Conservation (phyloP, 2,113 vertebrate species). For the Nyctereutes procyonoides region DNA sequence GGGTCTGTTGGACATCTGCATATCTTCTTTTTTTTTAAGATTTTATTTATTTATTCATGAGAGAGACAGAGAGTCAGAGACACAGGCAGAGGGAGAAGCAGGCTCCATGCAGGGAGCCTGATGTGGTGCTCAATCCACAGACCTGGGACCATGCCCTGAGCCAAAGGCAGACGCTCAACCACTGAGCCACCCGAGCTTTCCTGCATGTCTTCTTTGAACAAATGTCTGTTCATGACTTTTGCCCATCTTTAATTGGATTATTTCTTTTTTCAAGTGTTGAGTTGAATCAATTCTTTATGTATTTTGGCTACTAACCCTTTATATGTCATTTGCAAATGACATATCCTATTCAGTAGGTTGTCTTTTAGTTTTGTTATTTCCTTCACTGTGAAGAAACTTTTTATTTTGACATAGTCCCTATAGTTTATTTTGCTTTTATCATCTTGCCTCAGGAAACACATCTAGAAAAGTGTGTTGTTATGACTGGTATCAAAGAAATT, state of each 20-base stretch:
- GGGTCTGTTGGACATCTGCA: not conserved
- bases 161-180: too few relatives aligned
- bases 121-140: too few relatives aligned
- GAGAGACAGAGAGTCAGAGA: too few relatives aligned
- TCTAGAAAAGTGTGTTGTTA: not conserved
- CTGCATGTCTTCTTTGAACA: not conserved
- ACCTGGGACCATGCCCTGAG: too few relatives aligned
- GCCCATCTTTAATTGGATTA: not conserved
- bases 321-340: not conserved
- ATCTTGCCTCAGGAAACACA: not conserved
- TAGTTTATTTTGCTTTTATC: not conserved
- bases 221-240: not conserved
- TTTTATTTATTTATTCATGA: too few relatives aligned
- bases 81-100: too few relatives aligned
- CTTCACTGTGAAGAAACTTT: not conserved
- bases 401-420: not conserved
- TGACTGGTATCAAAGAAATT: not conserved
- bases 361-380: not conserved
- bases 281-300: not conserved
- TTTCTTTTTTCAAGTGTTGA: not conserved
- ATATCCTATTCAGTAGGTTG: not conserved
- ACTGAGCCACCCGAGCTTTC: too few relatives aligned
- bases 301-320: not conserved
- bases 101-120: too few relatives aligned
- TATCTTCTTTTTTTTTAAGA: not conserved